A percentile compares a stretch with the other conserved stretches of the same genome.
Evolutionary conservation across 2,113 vertebrate species (phyloP).

Genomic region (Serilophus lunatus): DNA sequence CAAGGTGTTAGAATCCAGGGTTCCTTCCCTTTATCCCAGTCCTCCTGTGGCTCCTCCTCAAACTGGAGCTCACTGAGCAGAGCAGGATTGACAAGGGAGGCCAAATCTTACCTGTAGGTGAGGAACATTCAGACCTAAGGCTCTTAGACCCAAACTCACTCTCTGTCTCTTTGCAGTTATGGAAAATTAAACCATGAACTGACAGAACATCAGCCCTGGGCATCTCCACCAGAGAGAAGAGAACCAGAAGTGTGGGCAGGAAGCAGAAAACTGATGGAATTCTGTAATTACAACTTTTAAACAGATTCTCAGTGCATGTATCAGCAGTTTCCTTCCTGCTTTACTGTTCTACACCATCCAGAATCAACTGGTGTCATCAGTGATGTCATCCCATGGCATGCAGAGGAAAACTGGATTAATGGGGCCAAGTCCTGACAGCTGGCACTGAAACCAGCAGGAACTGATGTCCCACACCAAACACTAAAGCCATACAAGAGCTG

Average conservation of each 20-base stretch:
- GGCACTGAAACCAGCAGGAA: background rate
- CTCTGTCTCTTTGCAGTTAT: conserved; percentile 61
- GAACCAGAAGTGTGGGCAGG: background rate
- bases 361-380: background rate
- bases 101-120: background rate
- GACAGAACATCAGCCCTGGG: background rate
- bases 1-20: background rate
- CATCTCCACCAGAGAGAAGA: background rate
- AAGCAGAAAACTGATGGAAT: background rate
- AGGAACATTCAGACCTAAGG: no score
- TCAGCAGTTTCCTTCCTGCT: background rate
- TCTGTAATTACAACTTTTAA: background rate
- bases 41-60: background rate
- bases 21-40: background rate
- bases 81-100: background rate
- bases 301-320: background rate
- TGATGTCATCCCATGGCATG: background rate
- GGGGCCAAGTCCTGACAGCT: background rate
- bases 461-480: background rate
- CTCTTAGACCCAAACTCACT: background rate
- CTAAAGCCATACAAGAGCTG: background rate
- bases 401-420: background rate
- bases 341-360: background rate
- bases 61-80: background rate
- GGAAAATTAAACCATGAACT: conserved; percentile 77